Conservation (phyloP, 2,797 vertebrate species). For the Anas bahamensis region DNA sequence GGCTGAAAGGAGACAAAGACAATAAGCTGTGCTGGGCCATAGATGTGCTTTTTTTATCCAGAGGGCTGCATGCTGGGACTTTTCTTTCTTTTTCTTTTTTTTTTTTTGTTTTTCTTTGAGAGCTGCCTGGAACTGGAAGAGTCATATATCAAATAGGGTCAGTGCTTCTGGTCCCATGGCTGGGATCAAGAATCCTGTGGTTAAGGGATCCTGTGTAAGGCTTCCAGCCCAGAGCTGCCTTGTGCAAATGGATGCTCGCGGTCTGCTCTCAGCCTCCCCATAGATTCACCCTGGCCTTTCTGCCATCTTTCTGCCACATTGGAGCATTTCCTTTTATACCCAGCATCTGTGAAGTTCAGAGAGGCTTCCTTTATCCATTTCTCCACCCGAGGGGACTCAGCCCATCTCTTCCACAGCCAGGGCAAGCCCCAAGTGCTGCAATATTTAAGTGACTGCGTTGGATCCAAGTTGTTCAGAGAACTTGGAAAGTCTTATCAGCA, state of each 20-base stretch:
- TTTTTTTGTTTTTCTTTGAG: neutral
- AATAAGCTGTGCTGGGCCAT: too few species aligned
- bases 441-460: neutral
- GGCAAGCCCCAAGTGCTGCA: neutral
- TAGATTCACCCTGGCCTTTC: neutral
- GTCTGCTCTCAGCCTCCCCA: neutral
- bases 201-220: neutral
- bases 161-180: neutral
- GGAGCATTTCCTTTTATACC: neutral
- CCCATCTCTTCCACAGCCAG: neutral
- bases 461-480: neutral
- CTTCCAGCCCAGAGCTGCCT: neutral
- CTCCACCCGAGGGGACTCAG: neutral
- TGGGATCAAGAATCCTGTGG: neutral
- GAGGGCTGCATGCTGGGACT: neutral
- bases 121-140: neutral
- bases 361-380: neutral
- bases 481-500: neutral
- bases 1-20: neutral
- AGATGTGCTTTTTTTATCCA: neutral
- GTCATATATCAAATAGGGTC: neutral
- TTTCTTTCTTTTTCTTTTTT: too few species aligned
- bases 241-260: neutral
- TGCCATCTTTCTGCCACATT: neutral
- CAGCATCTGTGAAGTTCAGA: rapidly evolving